These are phyloP conservation scores for Drosophila athabasca DNA, from an alignment of 1,140 invertebrate species.

Conservation along the genomic window DNA sequence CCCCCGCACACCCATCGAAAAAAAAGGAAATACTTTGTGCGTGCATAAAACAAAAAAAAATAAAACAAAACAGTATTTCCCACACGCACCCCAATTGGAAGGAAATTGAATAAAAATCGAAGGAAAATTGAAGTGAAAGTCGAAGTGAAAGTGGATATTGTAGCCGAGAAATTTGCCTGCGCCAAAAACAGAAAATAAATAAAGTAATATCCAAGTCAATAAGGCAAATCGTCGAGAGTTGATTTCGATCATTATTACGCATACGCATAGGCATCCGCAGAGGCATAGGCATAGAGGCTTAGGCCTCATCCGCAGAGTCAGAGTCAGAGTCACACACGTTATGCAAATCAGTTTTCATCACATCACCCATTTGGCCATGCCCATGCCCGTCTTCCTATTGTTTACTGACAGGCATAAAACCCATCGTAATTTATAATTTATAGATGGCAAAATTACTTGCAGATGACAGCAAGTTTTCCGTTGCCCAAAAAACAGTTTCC, in stretches of 20 bases:
- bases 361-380: slow-evolving; percentile 2
- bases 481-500: slow-evolving; percentile 45
- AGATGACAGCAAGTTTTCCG: slow-evolving; percentile 30
- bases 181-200: slow-evolving; percentile 47
- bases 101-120: slow-evolving; percentile 29
- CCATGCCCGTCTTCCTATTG: slow-evolving; percentile 10
- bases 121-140: slow-evolving; percentile 35
- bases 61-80: slow-evolving; percentile 38
- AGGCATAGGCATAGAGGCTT: slow-evolving; percentile 47
- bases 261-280: slow-evolving; percentile 43
- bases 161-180: slow-evolving; percentile 30
- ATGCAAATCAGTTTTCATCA: slow-evolving; percentile 59
- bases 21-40: slow-evolving; percentile 58
- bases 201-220: slow-evolving; percentile 66
- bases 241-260: slow-evolving; percentile 71
- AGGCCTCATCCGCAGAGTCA: too few relatives aligned
- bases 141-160: slow-evolving; percentile 2
- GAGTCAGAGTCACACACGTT: slow-evolving; percentile 33
- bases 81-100: slow-evolving; percentile 30
- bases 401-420: slow-evolving; percentile 24
- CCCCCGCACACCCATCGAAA: slow-evolving; percentile 2
- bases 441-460: slow-evolving; percentile 31
- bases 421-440: slow-evolving; percentile 42
- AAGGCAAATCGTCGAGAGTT: slow-evolving; percentile 45
- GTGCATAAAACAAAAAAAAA: slow-evolving; percentile 61